phyloP scores from a whole-genome alignment of 2,888 invertebrate species.

The Caenorhabditis auriculariae region DNA sequence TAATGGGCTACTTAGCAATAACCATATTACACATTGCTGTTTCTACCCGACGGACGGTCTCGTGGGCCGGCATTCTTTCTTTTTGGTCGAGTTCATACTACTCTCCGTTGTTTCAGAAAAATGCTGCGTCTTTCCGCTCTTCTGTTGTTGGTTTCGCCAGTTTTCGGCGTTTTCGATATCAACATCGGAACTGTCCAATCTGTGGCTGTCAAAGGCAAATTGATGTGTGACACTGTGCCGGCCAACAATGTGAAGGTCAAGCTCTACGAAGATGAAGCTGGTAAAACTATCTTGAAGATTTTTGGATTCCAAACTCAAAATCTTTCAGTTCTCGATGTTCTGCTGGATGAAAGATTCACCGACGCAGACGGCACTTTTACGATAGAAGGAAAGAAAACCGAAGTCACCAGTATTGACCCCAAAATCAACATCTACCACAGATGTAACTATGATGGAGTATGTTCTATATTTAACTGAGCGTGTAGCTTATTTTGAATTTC shows the following conservation, averaged over 20 bases:
- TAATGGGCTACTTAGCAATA: no score
- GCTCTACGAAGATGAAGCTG: constrained; percentile 55
- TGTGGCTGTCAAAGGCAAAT: constrained; percentile 48
- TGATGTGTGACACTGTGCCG: constrained; percentile 51
- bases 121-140: no score
- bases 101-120: no score
- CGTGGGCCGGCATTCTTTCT: no score
- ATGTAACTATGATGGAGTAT: constrained; percentile 38
- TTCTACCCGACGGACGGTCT: no score
- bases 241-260: constrained; percentile 58
- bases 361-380: constrained; percentile 50
- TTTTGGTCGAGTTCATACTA: no score
- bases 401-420: constrained; percentile 40
- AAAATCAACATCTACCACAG: constrained; percentile 43
- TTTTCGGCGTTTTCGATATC: constrained; percentile 12
- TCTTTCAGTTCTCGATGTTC: constrained; percentile 47
- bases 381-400: constrained; percentile 37
- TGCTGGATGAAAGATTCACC: constrained; percentile 52
- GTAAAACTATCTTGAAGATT: constrained; percentile 8
- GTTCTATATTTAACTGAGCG: no score
- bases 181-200: constrained; percentile 50
- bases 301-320: background rate
- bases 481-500: no score
- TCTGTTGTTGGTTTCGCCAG: background rate
- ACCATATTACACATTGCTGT: no score